Conservation (phyloP, 1,140 invertebrate species). For the Chionoecetes opilio region DNA sequence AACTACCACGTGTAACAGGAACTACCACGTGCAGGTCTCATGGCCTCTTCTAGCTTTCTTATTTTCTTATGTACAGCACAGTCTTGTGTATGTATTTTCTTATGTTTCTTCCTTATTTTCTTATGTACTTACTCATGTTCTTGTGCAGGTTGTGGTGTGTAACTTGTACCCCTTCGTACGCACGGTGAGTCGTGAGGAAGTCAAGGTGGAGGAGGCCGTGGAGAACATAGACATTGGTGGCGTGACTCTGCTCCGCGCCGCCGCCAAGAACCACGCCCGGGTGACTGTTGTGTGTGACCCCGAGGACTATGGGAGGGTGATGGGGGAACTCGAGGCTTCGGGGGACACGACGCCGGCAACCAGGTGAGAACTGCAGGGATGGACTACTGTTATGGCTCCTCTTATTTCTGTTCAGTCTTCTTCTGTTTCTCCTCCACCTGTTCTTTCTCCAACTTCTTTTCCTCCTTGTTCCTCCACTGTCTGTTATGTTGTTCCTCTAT, state of each 20-base stretch:
- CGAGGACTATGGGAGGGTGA: constrained; percentile 91
- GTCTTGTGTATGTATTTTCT: neutral
- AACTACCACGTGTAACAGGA: too few relatives aligned
- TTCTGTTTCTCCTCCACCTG: too few relatives aligned
- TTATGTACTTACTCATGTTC: neutral
- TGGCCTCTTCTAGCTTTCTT: neutral
- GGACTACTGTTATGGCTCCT: too few relatives aligned
- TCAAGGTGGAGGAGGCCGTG: constrained; percentile 94
- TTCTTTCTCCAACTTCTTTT: too few relatives aligned
- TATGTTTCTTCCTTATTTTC: neutral
- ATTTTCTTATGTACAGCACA: neutral
- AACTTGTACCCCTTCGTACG: constrained; percentile 98
- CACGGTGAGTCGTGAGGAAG: constrained; percentile 92
- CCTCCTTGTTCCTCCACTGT: too few relatives aligned
- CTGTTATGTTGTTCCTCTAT: too few relatives aligned
- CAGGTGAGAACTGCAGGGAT: too few relatives aligned
- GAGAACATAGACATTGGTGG: constrained; percentile 98
- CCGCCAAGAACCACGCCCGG: constrained; percentile 98
- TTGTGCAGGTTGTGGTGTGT: constrained; percentile 90
- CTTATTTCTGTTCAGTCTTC: too few relatives aligned
- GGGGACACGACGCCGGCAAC: constrained; percentile 89
- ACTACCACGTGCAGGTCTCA: too few relatives aligned
- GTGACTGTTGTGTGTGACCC: constrained; percentile 98
- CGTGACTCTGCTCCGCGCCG: constrained; percentile 96
- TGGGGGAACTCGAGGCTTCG: constrained; percentile 88